phyloP scores from a whole-genome alignment of 2,888 invertebrate species.

The Octonoba sinensis region DNA sequence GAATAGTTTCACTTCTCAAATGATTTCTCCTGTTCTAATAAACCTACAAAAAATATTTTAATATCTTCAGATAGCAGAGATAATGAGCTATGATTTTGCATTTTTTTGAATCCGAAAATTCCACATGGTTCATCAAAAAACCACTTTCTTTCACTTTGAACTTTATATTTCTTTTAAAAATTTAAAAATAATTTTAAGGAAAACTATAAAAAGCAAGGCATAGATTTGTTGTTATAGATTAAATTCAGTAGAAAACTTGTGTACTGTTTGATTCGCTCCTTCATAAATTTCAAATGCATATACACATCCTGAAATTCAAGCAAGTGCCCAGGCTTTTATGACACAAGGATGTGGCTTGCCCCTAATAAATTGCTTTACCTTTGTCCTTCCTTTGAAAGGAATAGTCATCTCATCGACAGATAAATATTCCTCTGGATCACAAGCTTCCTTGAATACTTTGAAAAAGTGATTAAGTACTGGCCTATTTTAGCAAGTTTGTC shows the following conservation, averaged over 20 bases:
- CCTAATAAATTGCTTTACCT: slow-evolving; percentile 3
- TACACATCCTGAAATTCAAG: slow-evolving; percentile 7
- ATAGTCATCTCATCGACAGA: background rate
- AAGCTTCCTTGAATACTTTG: background rate
- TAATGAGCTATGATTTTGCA: no score
- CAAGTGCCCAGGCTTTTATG: background rate
- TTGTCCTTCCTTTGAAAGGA: slow-evolving; percentile 6
- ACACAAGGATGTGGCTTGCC: background rate
- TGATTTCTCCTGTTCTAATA: no score
- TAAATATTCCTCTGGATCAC: slow-evolving; percentile 5
- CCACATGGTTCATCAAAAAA: no score
- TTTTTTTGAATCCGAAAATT: no score
- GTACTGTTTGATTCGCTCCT: slow-evolving; percentile 1
- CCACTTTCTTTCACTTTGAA: no score
- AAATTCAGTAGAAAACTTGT: background rate
- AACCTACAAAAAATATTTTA: no score
- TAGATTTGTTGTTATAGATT: background rate
- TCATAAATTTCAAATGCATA: slow-evolving; percentile 5
- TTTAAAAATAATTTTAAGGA: background rate
- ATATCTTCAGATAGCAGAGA: no score
- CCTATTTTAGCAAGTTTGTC: background rate
- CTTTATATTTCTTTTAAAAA: background rate
- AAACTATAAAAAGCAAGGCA: background rate
- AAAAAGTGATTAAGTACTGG: background rate
- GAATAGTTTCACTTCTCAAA: no score